phyloP scores from a whole-genome alignment of 2,113 vertebrate genomes.

The Marcusenius ussheri region DNA sequence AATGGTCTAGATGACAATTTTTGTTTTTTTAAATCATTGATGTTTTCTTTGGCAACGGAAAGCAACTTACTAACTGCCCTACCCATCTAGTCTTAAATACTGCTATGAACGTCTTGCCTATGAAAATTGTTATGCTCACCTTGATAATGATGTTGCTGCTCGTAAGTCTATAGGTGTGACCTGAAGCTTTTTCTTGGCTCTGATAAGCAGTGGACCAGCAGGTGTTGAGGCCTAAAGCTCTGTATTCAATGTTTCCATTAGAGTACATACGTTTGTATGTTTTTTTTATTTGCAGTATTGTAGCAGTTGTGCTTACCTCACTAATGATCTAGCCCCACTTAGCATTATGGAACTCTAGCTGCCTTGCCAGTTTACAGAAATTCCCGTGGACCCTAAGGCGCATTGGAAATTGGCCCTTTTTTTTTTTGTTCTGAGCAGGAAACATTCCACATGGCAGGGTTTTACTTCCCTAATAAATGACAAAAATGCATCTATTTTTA shows the following conservation, averaged over 20 bases:
- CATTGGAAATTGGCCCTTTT: neutral
- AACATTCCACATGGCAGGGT: neutral
- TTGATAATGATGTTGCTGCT: neutral
- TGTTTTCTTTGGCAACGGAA: neutral
- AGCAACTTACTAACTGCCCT: neutral
- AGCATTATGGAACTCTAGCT: neutral
- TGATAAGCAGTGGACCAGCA: neutral
- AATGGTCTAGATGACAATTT: neutral
- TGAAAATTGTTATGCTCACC: neutral
- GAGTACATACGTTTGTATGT: neutral
- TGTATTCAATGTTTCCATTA: neutral
- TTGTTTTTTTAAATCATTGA: neutral
- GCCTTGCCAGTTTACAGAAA: neutral
- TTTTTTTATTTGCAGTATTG: neutral
- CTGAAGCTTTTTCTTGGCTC: neutral
- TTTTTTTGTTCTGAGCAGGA: neutral
- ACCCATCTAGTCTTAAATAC: neutral
- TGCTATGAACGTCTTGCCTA: neutral
- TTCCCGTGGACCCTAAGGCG: neutral
- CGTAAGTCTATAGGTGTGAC: neutral
- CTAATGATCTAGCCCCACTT: neutral
- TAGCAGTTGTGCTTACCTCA: neutral
- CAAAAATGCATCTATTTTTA: neutral
- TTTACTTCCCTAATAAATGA: slow-evolving; percentile 4
- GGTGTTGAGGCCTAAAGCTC: neutral